Conservation (phyloP, 2,888 invertebrate species). For the Didymodactylos carnosus region DNA sequence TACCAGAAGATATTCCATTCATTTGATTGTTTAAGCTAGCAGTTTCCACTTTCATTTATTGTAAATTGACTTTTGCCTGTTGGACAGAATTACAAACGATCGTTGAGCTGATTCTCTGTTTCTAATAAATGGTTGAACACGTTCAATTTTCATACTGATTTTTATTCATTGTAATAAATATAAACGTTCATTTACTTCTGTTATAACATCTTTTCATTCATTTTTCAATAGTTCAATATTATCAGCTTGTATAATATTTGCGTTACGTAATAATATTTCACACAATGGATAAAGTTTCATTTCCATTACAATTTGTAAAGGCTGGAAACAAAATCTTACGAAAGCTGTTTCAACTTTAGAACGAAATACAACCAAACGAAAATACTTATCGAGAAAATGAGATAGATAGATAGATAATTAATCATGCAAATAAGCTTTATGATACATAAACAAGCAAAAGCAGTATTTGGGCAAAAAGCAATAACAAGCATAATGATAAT, state of each 20-base stretch:
- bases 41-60: not conserved
- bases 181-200: not conserved
- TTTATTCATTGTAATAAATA: not conserved
- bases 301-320: not conserved
- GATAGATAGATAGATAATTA: too few relatives aligned
- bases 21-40: not conserved
- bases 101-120: not conserved
- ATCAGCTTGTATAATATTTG: not conserved
- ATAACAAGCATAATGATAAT: too few relatives aligned
- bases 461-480: too few relatives aligned
- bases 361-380: too few relatives aligned
- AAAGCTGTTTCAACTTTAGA: too few relatives aligned
- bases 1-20: not conserved
- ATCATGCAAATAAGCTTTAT: too few relatives aligned
- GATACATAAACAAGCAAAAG: too few relatives aligned
- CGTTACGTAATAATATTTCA: not conserved
- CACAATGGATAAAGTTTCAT: not conserved
- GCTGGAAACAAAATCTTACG: not conserved
- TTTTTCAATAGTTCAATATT: not conserved
- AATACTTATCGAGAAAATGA: too few relatives aligned
- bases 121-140: not conserved
- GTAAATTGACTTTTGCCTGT: not conserved
- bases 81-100: not conserved
- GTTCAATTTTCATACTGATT: not conserved
- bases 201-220: not conserved